Base-by-base conservation (phyloP, 2,113 vertebrate genomes). In the Erythrolamprus reginae region DNA sequence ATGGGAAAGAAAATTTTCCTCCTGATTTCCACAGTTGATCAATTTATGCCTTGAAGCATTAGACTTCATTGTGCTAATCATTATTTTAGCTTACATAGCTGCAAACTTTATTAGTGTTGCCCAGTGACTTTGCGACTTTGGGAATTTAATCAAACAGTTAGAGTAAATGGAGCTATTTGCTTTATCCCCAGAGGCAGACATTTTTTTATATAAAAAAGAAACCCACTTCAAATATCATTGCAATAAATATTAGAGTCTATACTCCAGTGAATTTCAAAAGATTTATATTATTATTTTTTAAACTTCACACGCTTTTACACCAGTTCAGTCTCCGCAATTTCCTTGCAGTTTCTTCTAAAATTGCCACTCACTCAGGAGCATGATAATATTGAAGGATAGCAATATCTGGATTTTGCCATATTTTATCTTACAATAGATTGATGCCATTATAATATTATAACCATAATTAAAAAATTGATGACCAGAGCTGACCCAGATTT, bases 191-290 rank as follows among this genome's bases (percentile, higher is more conserved):
- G 94, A 95, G 95, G 94, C 93, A 95, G 47, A 21, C 92, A 95
- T 56, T 47, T 85, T 84, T 82, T 42, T 90, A 84, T 89, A 84
- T 89, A 85, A 85, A 89, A 53, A 70, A 86, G 26, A 93, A 94
- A 95, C 92, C 89, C 19, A 86, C 94, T 93, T 92, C 92, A 84
- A 94, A 94, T 93, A 94, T 95, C 48, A 0, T 93, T 91, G 84
- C 95, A 95, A 96, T 96, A 94, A 96, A 96, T 96, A 96, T 96
- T 95, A 95, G 94, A 70, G 93, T 95, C 92, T 95, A 95, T 96
- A 96, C 93, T 94, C 95, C 93, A 92, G 96, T 95, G 95, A 94
- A 95, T 95, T 96, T 95, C 95, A 93, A 90, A 94, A 92, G 92
- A 89, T 96, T 95, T 96, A 94, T 95, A 93, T 94, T 96, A 94